Evolutionary conservation across 2,888 invertebrate species (phyloP).

Genomic region (Tetheella fluctuosa): DNA sequence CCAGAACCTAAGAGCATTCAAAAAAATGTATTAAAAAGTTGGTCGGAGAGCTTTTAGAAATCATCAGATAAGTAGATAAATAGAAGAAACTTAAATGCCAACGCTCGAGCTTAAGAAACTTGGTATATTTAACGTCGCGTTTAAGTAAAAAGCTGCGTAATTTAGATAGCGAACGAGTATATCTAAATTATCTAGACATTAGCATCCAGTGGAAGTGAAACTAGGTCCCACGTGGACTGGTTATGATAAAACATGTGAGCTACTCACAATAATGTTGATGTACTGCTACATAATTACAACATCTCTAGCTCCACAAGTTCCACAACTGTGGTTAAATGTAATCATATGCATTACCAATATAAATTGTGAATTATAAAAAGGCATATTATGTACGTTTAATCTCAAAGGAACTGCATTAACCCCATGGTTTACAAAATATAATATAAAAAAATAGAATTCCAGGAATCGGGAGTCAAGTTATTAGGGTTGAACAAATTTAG

Average conservation of each 20-base stretch:
- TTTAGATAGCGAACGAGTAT: slow-evolving; percentile 5
- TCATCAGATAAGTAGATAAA: not conserved
- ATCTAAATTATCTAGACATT: slow-evolving; percentile 3
- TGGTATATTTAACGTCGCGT: not conserved
- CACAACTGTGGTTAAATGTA: not conserved
- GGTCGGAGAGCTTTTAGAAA: not conserved
- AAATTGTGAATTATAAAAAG: too few species aligned
- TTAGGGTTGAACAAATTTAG: not conserved
- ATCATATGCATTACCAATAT: not conserved
- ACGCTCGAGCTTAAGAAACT: slow-evolving; percentile 7
- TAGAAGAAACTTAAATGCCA: not conserved
- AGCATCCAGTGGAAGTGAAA: slow-evolving; percentile 9
- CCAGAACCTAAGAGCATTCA: not conserved
- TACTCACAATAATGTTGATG: not conserved
- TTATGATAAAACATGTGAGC: slow-evolving; percentile 1
- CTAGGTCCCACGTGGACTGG: slow-evolving; percentile 5
- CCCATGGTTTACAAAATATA: too few species aligned
- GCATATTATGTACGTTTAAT: too few species aligned
- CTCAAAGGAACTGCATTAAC: not conserved
- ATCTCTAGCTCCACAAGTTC: not conserved
- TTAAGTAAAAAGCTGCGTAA: slow-evolving; percentile 6
- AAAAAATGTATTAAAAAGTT: not conserved
- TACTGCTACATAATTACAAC: not conserved
- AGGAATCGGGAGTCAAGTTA: too few species aligned
- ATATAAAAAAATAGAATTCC: too few species aligned